A percentile compares a stretch with the other conserved stretches of the same genome.
phyloP scores from a whole-genome alignment of 2,888 invertebrate genomes.

The Phortica okadai region DNA sequence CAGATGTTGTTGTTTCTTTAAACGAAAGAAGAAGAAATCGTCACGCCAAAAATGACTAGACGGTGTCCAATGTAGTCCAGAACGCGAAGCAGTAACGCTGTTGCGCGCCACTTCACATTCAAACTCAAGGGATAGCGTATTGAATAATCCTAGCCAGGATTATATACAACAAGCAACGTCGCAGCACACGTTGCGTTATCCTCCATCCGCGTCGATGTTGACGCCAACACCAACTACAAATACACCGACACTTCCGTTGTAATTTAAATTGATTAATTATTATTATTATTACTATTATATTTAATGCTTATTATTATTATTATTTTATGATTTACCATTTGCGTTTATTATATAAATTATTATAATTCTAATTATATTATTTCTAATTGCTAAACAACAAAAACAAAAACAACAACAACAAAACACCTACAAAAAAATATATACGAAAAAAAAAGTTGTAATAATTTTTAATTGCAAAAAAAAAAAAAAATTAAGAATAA shows the following conservation, averaged over 20 bases:
- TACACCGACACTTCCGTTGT: slow-evolving; percentile 78
- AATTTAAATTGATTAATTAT: slow-evolving; percentile 69
- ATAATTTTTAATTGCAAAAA: slow-evolving; percentile 10
- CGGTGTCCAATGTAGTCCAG: slow-evolving; percentile 81
- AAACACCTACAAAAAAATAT: slow-evolving; percentile 4
- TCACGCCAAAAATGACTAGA: slow-evolving; percentile 93
- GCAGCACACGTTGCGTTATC: slow-evolving; percentile 77
- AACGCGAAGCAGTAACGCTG: slow-evolving; percentile 81
- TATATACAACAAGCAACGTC: slow-evolving; percentile 78
- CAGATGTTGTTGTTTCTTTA: slow-evolving; percentile 99
- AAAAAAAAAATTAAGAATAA: slow-evolving; percentile 10
- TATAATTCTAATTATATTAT: slow-evolving; percentile 72
- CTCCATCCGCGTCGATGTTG: slow-evolving; percentile 77
- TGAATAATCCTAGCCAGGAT: slow-evolving; percentile 79
- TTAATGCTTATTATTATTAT: slow-evolving; percentile 64
- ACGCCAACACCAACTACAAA: slow-evolving; percentile 78
- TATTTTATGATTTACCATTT: slow-evolving; percentile 72
- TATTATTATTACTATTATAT: slow-evolving; percentile 42
- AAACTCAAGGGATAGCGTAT: slow-evolving; percentile 79
- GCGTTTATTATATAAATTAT: slow-evolving; percentile 74
- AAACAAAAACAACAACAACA: slow-evolving; percentile 20
- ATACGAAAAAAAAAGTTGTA: not conserved
- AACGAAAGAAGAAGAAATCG: slow-evolving; percentile 99
- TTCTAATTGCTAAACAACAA: slow-evolving; percentile 29
- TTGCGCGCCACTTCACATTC: slow-evolving; percentile 81